Base-by-base conservation (phyloP, 2,888 invertebrate genomes). In the Xanthostigma xanthostigma region DNA sequence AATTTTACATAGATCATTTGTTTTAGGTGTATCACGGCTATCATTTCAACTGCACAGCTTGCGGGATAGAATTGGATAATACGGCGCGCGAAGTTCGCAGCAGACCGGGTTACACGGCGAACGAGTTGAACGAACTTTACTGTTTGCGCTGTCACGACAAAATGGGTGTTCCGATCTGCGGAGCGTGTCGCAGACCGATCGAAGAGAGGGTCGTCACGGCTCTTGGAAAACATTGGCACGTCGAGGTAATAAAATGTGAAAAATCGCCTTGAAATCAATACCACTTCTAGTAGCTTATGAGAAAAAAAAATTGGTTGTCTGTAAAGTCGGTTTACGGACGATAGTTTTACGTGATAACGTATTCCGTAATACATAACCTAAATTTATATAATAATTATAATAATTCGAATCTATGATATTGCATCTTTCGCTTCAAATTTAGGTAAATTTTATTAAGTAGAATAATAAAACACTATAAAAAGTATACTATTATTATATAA, bases 161-260 rank as follows among this genome's bases (percentile, higher is more conserved):
- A 73, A 97, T 98, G 96, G 97, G 97, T 34, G 95, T 99, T 54
- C 97, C 98, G n/a, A 98, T 99, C 58, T 99, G 98, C 67, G 98
- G 97, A 35, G 98, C 98, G 46, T 98, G 98, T 66, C 85, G 97
- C 46, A 84, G 97, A 34, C 98, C 98, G 1, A 97, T 98, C 56
- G 98, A 99, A 67, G 98, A 98, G 67, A 77, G 98, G 51, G 95
- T 99, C 34, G 96, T 98, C 9, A 97, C 97, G 36, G 98, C 98
- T 10, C 73, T 98, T 34, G 98, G 95, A 34, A 96, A 96, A 69
- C 91, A 95, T 64, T 96, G 95, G 95, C 96, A 97, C 67, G 95
- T 96, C 33, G 95, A 95, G 78, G 86, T 86, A 65, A 56, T 46
- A 51, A 46, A 27, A 27, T 27, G 6, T 6, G 27, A 27, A 27